A percentile compares a stretch with the other conserved stretches of the same genome.
These are phyloP conservation scores for Lasioglossum marginatum DNA, from an alignment of 2,888 invertebrate genomes.

Conservation along the genomic window DNA sequence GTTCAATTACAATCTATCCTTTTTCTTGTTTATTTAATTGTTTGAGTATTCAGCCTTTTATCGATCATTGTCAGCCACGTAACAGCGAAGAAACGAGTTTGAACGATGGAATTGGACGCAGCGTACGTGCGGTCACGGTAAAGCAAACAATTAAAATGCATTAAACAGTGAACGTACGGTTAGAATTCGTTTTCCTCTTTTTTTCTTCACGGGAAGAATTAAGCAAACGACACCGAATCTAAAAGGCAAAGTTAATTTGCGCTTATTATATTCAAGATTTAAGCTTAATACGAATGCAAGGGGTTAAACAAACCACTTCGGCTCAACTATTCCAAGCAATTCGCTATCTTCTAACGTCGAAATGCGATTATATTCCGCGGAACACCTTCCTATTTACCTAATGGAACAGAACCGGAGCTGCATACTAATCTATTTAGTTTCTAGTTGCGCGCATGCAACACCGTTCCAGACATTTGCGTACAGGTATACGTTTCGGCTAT, in stretches of 20 bases:
- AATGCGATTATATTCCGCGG: slow-evolving; percentile 22
- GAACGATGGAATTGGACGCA: neutral
- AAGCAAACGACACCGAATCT: neutral
- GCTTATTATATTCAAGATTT: neutral
- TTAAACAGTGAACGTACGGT: neutral
- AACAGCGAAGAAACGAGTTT: neutral
- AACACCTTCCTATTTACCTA: slow-evolving; percentile 33
- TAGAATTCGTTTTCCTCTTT: neutral
- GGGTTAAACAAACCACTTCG: slow-evolving; percentile 14
- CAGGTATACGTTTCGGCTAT: slow-evolving; percentile 18
- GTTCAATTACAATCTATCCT: too few species aligned
- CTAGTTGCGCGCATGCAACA: slow-evolving; percentile 24
- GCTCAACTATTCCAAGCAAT: slow-evolving; percentile 16
- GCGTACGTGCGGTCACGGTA: neutral
- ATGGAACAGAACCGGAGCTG: slow-evolving; percentile 29
- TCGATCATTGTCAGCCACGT: neutral
- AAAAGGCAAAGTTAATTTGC: neutral
- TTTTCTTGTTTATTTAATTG: neutral
- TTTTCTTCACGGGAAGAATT: neutral
- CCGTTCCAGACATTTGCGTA: neutral
- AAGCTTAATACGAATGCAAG: slow-evolving; percentile 5
- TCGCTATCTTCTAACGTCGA: slow-evolving; percentile 25
- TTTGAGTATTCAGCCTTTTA: neutral
- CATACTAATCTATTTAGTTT: slow-evolving; percentile 42
- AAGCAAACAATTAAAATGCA: slow-evolving; percentile 13